phyloP scores from a whole-genome alignment of 2,797 vertebrate genomes.

The Danio tinwini region DNA sequence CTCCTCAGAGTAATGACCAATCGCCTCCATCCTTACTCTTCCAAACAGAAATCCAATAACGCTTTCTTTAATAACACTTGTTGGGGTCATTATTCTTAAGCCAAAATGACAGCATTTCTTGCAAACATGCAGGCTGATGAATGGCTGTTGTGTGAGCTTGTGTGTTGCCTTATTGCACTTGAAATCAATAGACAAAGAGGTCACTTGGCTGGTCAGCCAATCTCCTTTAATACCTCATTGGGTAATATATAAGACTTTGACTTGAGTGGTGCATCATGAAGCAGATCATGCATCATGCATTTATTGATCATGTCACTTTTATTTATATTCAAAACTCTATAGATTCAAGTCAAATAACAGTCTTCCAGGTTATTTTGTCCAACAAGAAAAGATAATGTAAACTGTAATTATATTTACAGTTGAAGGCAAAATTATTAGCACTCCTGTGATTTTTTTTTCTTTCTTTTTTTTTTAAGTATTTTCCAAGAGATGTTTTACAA shows the following conservation, averaged over 20 bases:
- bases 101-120: conserved; percentile 38
- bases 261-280: background rate
- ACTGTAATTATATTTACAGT: too few species aligned
- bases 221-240: conserved; percentile 6
- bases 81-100: conserved; percentile 32
- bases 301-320: background rate
- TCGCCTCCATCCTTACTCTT: conserved; percentile 14
- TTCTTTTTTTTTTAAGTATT: too few species aligned
- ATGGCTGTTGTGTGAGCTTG: background rate
- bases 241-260: background rate
- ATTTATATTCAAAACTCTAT: background rate
- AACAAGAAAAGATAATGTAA: too few species aligned
- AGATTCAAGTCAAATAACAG: background rate
- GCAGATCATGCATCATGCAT: background rate
- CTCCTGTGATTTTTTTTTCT: too few species aligned
- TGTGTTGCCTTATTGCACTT: conserved; percentile 40
- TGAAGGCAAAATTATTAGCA: too few species aligned
- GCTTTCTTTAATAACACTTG: conserved; percentile 33
- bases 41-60: conserved; percentile 30
- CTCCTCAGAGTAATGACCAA: conserved; percentile 12
- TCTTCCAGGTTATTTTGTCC: background rate
- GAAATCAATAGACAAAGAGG: conserved; percentile 41
- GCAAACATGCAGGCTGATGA: conserved; percentile 35
- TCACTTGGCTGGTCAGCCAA: conserved; percentile 18
- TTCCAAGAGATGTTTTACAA: too few species aligned